phyloP scores from a whole-genome alignment of 2,113 vertebrate species.

The Macrotus californicus region DNA sequence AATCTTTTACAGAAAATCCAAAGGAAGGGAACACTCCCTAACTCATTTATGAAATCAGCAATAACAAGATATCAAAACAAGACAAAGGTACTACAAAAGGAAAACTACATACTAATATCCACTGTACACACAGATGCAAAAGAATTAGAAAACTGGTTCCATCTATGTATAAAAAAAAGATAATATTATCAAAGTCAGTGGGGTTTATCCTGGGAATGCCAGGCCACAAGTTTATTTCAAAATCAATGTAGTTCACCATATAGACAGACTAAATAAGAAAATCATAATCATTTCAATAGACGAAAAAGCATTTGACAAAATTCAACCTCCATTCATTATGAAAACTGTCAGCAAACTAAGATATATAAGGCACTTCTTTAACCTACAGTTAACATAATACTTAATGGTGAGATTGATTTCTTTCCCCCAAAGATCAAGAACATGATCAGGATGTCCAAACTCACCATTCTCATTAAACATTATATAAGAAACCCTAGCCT shows the following conservation, averaged over 20 bases:
- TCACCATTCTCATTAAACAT: background rate
- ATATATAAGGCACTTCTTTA: background rate
- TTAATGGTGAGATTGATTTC: background rate
- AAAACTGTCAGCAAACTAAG: background rate
- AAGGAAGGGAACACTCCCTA: background rate
- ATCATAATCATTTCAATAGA: background rate
- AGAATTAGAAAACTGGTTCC: background rate
- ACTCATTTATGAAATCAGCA: background rate
- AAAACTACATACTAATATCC: background rate
- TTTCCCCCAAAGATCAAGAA: background rate
- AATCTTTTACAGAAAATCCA: background rate
- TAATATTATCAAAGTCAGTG: background rate
- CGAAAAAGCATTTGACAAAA: background rate
- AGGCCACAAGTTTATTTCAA: background rate
- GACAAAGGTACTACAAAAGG: background rate
- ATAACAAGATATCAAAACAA: background rate
- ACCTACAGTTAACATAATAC: background rate
- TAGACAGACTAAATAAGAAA: background rate
- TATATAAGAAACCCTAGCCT: background rate
- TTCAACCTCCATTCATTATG: background rate
- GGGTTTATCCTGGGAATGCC: background rate
- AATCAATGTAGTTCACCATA: background rate
- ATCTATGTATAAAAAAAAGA: background rate
- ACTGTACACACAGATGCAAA: background rate
- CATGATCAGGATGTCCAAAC: background rate